Base-by-base conservation (phyloP, 2,888 invertebrate genomes). In the Nomada ferruginata region DNA sequence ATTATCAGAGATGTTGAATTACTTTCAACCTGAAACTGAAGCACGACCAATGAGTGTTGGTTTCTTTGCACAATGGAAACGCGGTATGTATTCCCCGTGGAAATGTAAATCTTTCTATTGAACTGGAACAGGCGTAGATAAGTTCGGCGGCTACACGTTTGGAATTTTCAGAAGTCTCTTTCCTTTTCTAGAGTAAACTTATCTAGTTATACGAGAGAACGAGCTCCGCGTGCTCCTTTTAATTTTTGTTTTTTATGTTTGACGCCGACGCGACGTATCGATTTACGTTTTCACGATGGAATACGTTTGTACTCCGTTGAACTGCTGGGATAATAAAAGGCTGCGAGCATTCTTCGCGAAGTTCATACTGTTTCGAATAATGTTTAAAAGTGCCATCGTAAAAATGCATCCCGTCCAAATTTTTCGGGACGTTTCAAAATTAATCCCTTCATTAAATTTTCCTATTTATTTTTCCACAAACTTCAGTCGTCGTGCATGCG, bases 1-100 rank as follows among this genome's bases (percentile, higher is more conserved):
- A 60, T 70, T 65, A 47, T 23, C 29, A 11, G 9, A 2, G 55
- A 70, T 55, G 79, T 74, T 53, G 26, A 53, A 74, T 79, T 70
- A 79, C 69, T 23, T 74, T 75, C 70, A 44, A 65, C 60, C 65
- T 69, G 69, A 79, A 70, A 74, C 55, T 65, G 74, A 69, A 70
- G 15, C 73, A 11, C n/a, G 29, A 50, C 26, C 77, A 61, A 73
- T 44, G 69, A 65, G 23, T 7, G 52, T 44, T n/a, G n/a, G 20
- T 20, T 20, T 18, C 23, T 26, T 59, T n/a, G 60, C 47, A 36
- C 36, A 36, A 36, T 36, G 36, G 1, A 10, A 2, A 15, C 20
- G 18, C 23, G 9, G 5, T 15, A 4, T 5, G 42, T 29, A 52
- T 26, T 36, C 57, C 11, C 68, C 1, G 15, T n/a, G 50, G 29